Evolutionary conservation across 2,888 invertebrate genomes (phyloP).

Genomic region (Pammene aurita): DNA sequence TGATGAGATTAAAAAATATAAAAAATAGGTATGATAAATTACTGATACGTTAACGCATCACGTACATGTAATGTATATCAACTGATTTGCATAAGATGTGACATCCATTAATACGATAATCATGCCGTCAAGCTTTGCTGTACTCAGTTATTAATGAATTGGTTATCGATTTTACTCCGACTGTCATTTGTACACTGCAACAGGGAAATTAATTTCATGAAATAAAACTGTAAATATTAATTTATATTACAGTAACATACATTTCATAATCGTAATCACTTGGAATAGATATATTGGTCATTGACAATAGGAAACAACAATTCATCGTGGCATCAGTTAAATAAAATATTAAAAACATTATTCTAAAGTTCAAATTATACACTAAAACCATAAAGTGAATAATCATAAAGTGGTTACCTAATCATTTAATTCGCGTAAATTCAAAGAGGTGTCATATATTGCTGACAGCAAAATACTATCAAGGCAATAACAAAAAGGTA

Average conservation of each 20-base stretch:
- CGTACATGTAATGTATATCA: not conserved
- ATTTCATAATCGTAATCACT: constrained; percentile 5
- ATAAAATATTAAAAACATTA: no score
- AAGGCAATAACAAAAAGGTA: no score
- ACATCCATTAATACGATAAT: not conserved
- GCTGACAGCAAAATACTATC: no score
- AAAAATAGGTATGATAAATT: not conserved
- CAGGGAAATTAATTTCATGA: not conserved
- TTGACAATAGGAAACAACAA: not conserved
- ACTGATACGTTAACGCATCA: not conserved
- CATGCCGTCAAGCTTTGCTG: not conserved
- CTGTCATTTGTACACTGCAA: not conserved
- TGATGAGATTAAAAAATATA: no score
- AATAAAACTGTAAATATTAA: constrained; percentile 9
- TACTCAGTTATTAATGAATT: not conserved
- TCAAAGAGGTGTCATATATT: no score
- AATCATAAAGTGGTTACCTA: no score
- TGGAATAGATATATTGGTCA: not conserved
- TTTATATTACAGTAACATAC: not conserved
- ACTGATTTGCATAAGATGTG: not conserved
- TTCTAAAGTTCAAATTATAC: no score
- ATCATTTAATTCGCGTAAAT: no score
- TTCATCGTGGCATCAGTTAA: not conserved
- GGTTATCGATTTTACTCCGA: not conserved
- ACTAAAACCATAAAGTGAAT: no score